These are phyloP conservation scores for Drosophila yakuba DNA, from an alignment of 1,140 invertebrate genomes.

Conservation along the genomic window DNA sequence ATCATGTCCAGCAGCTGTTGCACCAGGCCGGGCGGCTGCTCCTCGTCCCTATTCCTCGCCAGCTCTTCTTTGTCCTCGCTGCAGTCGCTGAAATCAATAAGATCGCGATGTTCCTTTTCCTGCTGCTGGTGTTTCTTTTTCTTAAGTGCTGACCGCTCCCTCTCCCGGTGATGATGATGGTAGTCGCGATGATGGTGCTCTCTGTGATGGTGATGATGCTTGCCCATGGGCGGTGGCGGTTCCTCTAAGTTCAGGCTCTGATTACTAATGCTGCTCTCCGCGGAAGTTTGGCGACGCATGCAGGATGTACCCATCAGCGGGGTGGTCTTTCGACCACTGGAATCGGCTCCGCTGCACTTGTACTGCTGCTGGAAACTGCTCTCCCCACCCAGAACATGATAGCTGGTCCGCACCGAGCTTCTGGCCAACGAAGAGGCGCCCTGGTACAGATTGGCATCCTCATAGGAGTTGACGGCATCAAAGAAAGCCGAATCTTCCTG, in stretches of 20 bases:
- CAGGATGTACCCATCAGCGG: conserved; percentile 67
- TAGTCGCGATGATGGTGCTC: conserved; percentile 58
- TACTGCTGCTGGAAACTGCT: conserved; percentile 83
- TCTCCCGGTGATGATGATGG: conserved; percentile 57
- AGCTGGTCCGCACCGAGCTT: conserved; percentile 78
- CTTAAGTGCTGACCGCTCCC: conserved; percentile 36
- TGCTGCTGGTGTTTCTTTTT: conserved; percentile 58
- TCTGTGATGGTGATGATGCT: conserved; percentile 48
- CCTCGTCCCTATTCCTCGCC: conserved; percentile 17
- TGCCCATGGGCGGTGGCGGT: conserved; percentile 32
- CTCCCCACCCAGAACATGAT: conserved; percentile 71
- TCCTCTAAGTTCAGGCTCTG: conserved; percentile 81
- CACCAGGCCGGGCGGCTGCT: conserved; percentile 45
- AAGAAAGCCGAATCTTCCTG: conserved; percentile 81
- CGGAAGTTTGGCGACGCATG: conserved; percentile 82
- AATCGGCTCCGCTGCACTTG: conserved; percentile 71
- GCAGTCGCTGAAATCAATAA: conserved; percentile 81
- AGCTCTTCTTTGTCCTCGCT: conserved; percentile 64
- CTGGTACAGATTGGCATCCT: conserved; percentile 67
- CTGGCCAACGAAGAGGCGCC: conserved; percentile 74
- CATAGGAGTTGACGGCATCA: conserved; percentile 76
- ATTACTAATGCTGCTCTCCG: conserved; percentile 84
- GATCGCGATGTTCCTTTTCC: conserved; percentile 49
- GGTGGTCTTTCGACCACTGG: conserved; percentile 65
- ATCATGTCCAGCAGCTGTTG: conserved; percentile 63